Evolutionary conservation across 2,888 invertebrate genomes (phyloP), one percentile per base, ranked within the genome.

Genomic region (Eulithis testata): DNA sequence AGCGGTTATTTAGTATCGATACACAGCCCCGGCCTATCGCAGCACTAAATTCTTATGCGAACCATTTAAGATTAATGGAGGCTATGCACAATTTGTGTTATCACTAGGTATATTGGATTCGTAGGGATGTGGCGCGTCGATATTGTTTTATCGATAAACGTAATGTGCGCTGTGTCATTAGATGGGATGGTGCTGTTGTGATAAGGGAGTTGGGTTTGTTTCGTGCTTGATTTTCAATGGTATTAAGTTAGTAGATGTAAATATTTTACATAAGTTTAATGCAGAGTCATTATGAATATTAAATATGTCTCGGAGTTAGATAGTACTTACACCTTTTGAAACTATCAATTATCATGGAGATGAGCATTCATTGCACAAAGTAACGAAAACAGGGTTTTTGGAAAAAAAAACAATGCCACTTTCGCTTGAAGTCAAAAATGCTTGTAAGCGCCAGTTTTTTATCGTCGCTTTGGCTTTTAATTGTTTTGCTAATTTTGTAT

Each of bases 21-120:
- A 51, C 37, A 44, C 54, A 52, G 14, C 31, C 45, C 54, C 21
- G 11, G 64, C 53, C 64, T 73, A 70, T 77, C 72, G 70, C 64
- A 65, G 73, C 77, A 79, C 79, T 80, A 69, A 80, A 84, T 84
- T 84, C 84, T 84, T 84, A 83, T 77, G 77, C 79, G 77, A 78
- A 72, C 74, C 77, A 73, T 71, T 69, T 68, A 76, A 81, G 85
- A 86, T 86, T 82, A 85, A 86, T 85, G 77, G 82, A 63, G 66
- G 66, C 71, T 72, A 72, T 72, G 73, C 81, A 77, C 83, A 80
- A 82, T 85, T 84, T 81, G 81, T 79, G 83, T 80, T 86, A 84
- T 84, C 85, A 78, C 76, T 75, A 21, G 21, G 21, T 21, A 82
- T 82, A 82, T 79, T 80, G 76, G 75, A 69, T 63, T 60, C 56